These are phyloP conservation scores for Lathronympha strigana DNA, from an alignment of 2,888 invertebrate species.

Conservation along the genomic window DNA sequence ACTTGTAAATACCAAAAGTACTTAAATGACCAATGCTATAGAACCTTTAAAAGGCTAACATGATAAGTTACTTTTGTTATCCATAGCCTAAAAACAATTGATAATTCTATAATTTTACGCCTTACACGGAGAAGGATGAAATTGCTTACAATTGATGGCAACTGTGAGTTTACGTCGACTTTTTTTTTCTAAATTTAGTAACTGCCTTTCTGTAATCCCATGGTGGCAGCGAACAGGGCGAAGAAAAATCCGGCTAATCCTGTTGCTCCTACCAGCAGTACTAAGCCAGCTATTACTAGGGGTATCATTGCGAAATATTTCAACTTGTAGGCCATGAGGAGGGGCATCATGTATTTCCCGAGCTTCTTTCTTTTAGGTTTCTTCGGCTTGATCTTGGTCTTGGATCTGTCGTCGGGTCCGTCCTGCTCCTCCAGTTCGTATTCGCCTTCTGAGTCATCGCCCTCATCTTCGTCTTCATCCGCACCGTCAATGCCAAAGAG, in stretches of 20 bases:
- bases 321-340: constrained; percentile 92
- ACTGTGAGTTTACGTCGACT: constrained; percentile 67
- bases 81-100: constrained; percentile 19
- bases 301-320: constrained; percentile 92
- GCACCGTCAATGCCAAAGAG: constrained; percentile 70
- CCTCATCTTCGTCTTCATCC: constrained; percentile 56
- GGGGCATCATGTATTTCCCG: constrained; percentile 88
- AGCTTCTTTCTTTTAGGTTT: constrained; percentile 83
- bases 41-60: not conserved
- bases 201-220: constrained; percentile 87
- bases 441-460: constrained; percentile 50
- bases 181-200: constrained; percentile 59
- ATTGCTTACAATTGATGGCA: constrained; percentile 67
- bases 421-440: constrained; percentile 43
- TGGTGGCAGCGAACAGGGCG: constrained; percentile 92
- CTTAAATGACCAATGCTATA: not conserved
- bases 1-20: constrained; percentile 1
- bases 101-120: constrained; percentile 4
- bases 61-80: not conserved
- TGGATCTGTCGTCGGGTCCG: constrained; percentile 18
- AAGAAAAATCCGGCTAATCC: constrained; percentile 95
- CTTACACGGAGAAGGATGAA: constrained; percentile 42
- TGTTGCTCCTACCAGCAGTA: constrained; percentile 90
- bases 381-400: constrained; percentile 21
- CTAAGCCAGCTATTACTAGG: constrained; percentile 88